Evolutionary conservation across 2,113 vertebrate species (phyloP), one percentile per base, ranked within the genome.

Genomic region (Aepyceros melampus): DNA sequence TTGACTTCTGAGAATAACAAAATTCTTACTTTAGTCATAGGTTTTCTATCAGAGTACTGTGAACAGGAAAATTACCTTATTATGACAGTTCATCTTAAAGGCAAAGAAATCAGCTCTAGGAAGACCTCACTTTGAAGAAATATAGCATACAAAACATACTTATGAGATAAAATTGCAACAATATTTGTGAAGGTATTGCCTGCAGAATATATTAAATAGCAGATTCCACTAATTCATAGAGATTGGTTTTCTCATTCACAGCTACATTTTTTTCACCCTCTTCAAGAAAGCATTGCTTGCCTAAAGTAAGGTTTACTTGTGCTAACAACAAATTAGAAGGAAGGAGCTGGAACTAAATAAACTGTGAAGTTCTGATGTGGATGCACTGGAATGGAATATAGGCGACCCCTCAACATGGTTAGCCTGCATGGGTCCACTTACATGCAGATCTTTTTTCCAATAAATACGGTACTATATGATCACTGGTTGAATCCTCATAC

Each of bases 61-160:
- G 33, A 95, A 78, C 2, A 78, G 40, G n/a, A 87, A 91, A 27
- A 64, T 67, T 91, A 33, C 29, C 16, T 79, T 55, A 53, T 43
- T 84, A 67, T 43, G 40, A 51, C 74, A 89, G 51, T 89, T 78
- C 19, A 92, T 62, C 85, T 93, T 91, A 94, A 91, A 95, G 12
- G 13, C 64, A 79, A 94, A 62, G 60, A 71, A 71, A 56, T 79
- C 87, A 91, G 3, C 4, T 79, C 31, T 64, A 92, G 16, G 16
- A 91, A 33, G 29, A 83, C 23, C 27, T 97, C 36, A 58, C 31
- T 87, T 92, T 96, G 87, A 95, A 76, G 36, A 97, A 86, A n/a
- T 45, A 31, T 0, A 58, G 40, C 13, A 81, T 84, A 45, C 0
- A 82, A 84, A 94, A 67, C 9, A 36, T 78, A 71, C 78, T 78